Conservation (phyloP, 92 coral and sea anemone species). For the Bergia sp. region DNA sequence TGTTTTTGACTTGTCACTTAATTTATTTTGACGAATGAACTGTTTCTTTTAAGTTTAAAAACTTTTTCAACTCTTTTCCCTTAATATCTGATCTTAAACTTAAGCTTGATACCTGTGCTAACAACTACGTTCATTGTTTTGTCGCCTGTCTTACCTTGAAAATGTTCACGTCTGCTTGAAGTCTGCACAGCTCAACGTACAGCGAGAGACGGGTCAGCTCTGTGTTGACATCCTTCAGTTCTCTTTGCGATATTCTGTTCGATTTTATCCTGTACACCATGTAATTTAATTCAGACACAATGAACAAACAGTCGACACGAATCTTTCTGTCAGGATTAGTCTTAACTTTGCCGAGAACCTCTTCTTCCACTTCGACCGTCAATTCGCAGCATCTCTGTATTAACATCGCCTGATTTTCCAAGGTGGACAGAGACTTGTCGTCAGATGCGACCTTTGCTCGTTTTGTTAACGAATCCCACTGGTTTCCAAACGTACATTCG, state of each 20-base stretch:
- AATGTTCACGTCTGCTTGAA: conserved; percentile 48
- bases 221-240: conserved; percentile 62
- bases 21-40: too few species aligned
- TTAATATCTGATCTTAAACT: too few species aligned
- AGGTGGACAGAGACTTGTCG: neutral
- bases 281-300: conserved; percentile 47
- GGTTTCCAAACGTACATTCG: neutral
- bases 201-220: conserved; percentile 78
- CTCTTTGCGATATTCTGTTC: conserved; percentile 36
- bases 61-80: too few species aligned
- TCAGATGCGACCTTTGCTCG: neutral
- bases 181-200: conserved; percentile 58
- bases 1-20: too few species aligned
- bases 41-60: too few species aligned
- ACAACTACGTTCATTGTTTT: neutral
- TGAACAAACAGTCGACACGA: conserved; percentile 19
- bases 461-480: neutral
- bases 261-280: conserved; percentile 48
- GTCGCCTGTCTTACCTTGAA: neutral
- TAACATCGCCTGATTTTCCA: conserved; percentile 58
- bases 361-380: neutral
- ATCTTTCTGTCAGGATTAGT: conserved; percentile 1
- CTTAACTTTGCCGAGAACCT: conserved; percentile 8
- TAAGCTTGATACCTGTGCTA: neutral
- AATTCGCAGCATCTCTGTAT: conserved; percentile 38